Base-by-base conservation (phyloP, 2,888 invertebrate genomes). In the Plusia festucae region DNA sequence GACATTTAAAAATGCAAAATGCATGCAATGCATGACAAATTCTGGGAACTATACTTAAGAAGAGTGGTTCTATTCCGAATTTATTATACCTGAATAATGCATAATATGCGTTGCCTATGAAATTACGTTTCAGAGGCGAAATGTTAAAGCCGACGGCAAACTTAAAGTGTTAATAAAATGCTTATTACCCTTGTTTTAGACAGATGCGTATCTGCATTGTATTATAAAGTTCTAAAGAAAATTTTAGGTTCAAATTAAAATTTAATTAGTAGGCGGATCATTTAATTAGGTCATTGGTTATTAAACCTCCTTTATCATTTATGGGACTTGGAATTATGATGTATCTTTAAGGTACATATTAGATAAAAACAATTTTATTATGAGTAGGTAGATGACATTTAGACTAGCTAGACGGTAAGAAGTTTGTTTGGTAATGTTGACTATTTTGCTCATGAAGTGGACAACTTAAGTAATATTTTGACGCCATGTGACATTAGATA, bases 131-230 rank as follows among this genome's bases (percentile, higher is more conserved):
- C 6, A 40, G n/a, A 15, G 13, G n/a, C 7, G 13, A 55, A 27
- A 55, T 18, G 24, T 55, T 15, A 1, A 24, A 18, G 20, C 30
- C 30, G 20, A 9, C 15, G n/a, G n/a, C 32, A 24, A 18, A 9
- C 20, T 56, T 66, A 53, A 66, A 62, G 44, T 44, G 32, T 62
- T 49, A 34, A 52, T 70, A 64, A 75, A 27, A 61, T 53, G 51
- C 20, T 64, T 70, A 60, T 59, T 24, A 52, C n/a, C 2, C 46
- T 55, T 24, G 22, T 52, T 53, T 9, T 0, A 13, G 76, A 53
- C 73, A 76, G 59, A 70, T 65, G 76, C 44, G 15, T 20, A 15
- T 16, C 46, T 9, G 11, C 34, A 58, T 32, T 22, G 52, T 32
- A 57, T 32, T 58, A 64, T 64, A 58, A 64, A 5, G 9, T 18